A percentile compares a stretch with the other conserved stretches of the same genome.
phyloP scores from a whole-genome alignment of 2,113 vertebrate species.

The Micromys minutus region DNA sequence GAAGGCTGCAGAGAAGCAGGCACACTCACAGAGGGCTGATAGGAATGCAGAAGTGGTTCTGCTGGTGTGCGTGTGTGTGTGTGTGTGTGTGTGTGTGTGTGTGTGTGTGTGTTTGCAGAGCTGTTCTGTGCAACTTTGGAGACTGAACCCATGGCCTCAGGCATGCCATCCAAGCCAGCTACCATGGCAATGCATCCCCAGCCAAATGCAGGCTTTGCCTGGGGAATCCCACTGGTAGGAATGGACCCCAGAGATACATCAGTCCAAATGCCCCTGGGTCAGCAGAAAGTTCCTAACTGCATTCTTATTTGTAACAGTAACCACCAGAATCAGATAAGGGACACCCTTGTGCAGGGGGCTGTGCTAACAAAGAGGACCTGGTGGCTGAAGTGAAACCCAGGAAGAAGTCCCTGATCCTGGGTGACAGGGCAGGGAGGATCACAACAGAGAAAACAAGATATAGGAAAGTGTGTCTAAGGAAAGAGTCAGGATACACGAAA shows the following conservation, averaged over 20 bases:
- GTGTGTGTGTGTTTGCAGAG: not conserved
- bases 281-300: not conserved
- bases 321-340: not conserved
- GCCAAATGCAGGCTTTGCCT: too few species aligned
- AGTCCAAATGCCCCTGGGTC: not conserved
- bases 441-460: accelerated
- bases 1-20: not conserved
- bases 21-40: not conserved
- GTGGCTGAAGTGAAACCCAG: not conserved
- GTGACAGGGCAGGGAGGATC: accelerated
- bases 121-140: not conserved
- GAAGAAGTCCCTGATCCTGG: not conserved
- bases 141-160: not conserved
- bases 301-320: not conserved
- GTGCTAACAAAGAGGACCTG: not conserved
- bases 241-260: not conserved
- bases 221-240: not conserved
- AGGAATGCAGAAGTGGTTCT: not conserved
- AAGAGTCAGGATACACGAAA: not conserved
- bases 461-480: not conserved
- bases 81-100: too few species aligned
- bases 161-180: not conserved
- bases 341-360: not conserved
- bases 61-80: not conserved
- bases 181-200: not conserved